A percentile compares a stretch with the other conserved stretches of the same genome.
Evolutionary conservation across 2,888 invertebrate genomes (phyloP).

Genomic region (Idaea aversata): DNA sequence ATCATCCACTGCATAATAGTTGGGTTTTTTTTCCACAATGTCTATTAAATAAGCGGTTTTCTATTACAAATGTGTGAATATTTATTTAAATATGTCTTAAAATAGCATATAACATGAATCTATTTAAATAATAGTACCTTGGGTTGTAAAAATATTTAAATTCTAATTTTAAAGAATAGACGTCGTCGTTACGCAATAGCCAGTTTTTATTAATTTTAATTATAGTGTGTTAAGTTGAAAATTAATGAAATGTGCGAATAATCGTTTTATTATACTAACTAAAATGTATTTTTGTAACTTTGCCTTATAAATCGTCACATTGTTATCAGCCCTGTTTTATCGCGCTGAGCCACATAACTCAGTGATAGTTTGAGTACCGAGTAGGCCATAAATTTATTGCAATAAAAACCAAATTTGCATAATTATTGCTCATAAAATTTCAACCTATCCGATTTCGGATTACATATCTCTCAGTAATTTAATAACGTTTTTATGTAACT

Average conservation of each 20-base stretch:
- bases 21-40: not conserved
- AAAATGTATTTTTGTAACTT: conserved; percentile 3
- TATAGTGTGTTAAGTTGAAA: too few relatives aligned
- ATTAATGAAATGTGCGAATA: too few relatives aligned
- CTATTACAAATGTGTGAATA: conserved; percentile 55
- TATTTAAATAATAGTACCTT: not conserved
- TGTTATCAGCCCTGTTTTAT: conserved; percentile 3
- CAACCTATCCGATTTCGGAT: conserved; percentile 25
- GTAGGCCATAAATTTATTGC: conserved; percentile 36
- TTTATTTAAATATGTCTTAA: conserved; percentile 38
- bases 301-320: conserved; percentile 13
- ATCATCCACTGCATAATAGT: not conserved
- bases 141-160: not conserved
- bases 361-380: conserved; percentile 17
- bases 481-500: conserved; percentile 1
- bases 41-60: conserved; percentile 22
- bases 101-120: not conserved
- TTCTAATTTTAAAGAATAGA: not conserved
- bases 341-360: conserved; percentile 7
- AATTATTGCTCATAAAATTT: conserved; percentile 39
- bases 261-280: conserved; percentile 21
- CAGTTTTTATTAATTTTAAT: too few relatives aligned
- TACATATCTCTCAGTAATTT: conserved; percentile 2
- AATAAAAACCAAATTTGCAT: conserved; percentile 44
- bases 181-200: too few relatives aligned